phyloP scores from a whole-genome alignment of 2,113 vertebrate species.

The Larimichthys polyactis region DNA sequence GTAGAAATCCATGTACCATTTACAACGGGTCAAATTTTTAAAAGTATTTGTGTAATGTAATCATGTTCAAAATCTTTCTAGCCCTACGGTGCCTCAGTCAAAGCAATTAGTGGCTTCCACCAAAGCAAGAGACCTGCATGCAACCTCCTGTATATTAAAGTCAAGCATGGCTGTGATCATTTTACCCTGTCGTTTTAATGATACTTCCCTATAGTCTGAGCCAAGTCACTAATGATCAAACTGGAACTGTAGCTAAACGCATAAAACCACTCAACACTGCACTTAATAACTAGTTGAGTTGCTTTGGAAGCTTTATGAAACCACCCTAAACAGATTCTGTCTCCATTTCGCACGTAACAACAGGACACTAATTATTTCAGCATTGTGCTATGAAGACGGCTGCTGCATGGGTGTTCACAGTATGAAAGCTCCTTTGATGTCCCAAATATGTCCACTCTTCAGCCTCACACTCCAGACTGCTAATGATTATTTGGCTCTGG shows the following conservation, averaged over 20 bases:
- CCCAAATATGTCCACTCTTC: conserved; percentile 74
- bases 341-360: conserved; percentile 76
- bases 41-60: background rate
- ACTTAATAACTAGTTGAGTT: conserved; percentile 70
- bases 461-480: conserved; percentile 67
- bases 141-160: conserved; percentile 49
- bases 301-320: conserved; percentile 66
- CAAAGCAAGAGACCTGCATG: conserved; percentile 40
- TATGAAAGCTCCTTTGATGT: conserved; percentile 74
- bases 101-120: conserved; percentile 46
- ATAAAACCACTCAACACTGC: conserved; percentile 60
- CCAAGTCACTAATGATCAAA: conserved; percentile 77
- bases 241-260: conserved; percentile 65
- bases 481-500: conserved; percentile 79
- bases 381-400: conserved; percentile 67
- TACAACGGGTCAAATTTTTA: conserved; percentile 5
- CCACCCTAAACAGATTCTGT: conserved; percentile 64
- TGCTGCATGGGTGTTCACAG: conserved; percentile 73
- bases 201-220: conserved; percentile 52
- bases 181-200: conserved; percentile 56
- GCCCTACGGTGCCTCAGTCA: conserved; percentile 13
- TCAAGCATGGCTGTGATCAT: conserved; percentile 36
- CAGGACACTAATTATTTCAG: conserved; percentile 77
- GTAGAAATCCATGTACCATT: background rate
- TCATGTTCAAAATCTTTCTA: conserved; percentile 15